Base-by-base conservation (phyloP, 2,113 vertebrate genomes). In the Holacanthus passer region DNA sequence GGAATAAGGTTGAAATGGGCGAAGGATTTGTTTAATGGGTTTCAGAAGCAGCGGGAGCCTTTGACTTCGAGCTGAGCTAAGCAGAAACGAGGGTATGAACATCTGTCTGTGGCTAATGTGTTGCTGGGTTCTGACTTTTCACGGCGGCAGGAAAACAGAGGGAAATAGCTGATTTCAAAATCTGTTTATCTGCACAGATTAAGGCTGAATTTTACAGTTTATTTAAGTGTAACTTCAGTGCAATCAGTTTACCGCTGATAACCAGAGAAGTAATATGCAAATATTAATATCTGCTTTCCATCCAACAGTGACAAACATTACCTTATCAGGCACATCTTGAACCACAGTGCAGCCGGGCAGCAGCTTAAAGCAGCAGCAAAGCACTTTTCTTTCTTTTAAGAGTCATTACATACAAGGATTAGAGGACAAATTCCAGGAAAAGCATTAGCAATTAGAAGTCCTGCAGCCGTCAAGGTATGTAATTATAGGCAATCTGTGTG, bases 381-480 rank as follows among this genome's bases (percentile, higher is more conserved):
- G 93, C 89, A 92, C 89, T 94, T 93, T 88, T 86, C 62, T 80
- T 87, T 84, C 77, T 89, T 87, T 89, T 77, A 84, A 78, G 82
- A 87, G 88, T 94, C 91, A 93, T 94, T 93, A 93, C 86, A 90
- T 83, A 81, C 85, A 72, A 81, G 79, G 85, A 93, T 92, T 93
- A 93, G 92, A 94, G 92, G 93, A 91, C 91, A 91, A 92, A 94
- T 95, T 95, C 92, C 93, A 89, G 93, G 93, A 96, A 96, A 94
- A 93, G 91, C 94, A 92, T 95, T 92, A 94, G 93, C 93, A 96
- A 96, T 95, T 95, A 95, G 90, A 91, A 59, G 77, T 92, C 92
- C 89, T 56, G 84, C 86, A 71, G 89, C 91, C 66, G 89, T 93
- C 94, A 93, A 94, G 91, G 93, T 95, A 92, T 91, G 90, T 94